Evolutionary conservation across 2,797 vertebrate species (phyloP).

Genomic region (Allobates femoralis): DNA sequence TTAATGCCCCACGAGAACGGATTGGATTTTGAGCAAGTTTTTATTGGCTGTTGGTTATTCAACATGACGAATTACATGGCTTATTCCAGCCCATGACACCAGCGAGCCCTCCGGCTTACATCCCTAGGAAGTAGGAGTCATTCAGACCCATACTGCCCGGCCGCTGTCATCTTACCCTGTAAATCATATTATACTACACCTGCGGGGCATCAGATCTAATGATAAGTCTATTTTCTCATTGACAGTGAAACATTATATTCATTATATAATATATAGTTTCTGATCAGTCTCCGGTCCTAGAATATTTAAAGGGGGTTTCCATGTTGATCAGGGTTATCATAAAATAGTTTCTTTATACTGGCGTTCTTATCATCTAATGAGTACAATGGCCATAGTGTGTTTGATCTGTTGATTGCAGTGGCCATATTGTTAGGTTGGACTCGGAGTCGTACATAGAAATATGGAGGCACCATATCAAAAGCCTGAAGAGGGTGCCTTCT

Average conservation of each 20-base stretch:
- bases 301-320: not conserved
- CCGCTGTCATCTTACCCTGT: conserved; percentile 1
- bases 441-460: too few relatives aligned
- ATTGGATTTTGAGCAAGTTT: conserved; percentile 13
- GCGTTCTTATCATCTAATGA: not conserved
- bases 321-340: not conserved
- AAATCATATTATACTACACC: conserved; percentile 34
- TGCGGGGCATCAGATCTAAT: not conserved
- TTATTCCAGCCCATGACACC: conserved; percentile 15
- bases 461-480: too few relatives aligned
- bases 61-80: conserved; percentile 24
- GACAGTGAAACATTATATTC: not conserved
- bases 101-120: not conserved
- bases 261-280: not conserved
- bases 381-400: not conserved
- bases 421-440: too few relatives aligned
- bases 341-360: not conserved
- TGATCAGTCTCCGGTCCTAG: not conserved
- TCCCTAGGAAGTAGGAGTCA: conserved; percentile 7
- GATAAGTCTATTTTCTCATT: not conserved
- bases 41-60: conserved; percentile 59
- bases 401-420: too few relatives aligned
- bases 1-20: conserved; percentile 52
- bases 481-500: too few relatives aligned
- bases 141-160: not conserved